A percentile compares a stretch with the other conserved stretches of the same genome.
Evolutionary conservation across 1,140 invertebrate genomes (phyloP).

Genomic region (Platorchestia sp.): DNA sequence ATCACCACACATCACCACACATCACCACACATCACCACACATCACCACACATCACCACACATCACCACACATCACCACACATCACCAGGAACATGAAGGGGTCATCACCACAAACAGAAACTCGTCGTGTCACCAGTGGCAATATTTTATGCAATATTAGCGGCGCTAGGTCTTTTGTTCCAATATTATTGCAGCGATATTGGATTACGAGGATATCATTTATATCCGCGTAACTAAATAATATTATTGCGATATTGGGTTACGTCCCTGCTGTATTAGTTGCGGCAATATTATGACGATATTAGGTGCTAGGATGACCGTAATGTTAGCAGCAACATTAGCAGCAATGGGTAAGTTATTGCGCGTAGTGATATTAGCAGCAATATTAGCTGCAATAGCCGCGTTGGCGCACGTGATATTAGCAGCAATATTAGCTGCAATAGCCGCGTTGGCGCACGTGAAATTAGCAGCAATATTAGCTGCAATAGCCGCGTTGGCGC

Average conservation of each 20-base stretch:
- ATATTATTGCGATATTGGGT: background rate
- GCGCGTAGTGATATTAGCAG: background rate
- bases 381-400: background rate
- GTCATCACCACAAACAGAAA: no score
- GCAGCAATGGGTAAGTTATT: background rate
- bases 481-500: background rate
- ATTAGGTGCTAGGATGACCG: background rate
- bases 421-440: slow-evolving; percentile 14
- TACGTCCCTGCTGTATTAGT: background rate
- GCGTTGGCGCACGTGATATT: background rate
- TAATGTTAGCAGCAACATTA: background rate
- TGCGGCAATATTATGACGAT: background rate
- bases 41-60: no score
- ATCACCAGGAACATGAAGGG: no score
- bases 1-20: no score
- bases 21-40: no score
- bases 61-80: no score
- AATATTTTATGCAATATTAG: no score
- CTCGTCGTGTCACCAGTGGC: no score
- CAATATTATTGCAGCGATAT: background rate
- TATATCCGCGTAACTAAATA: no score
- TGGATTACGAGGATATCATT: background rate
- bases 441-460: background rate
- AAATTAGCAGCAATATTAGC: background rate
- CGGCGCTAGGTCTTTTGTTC: no score